Percentiles rank a stretch among this genome's conserved stretches.
Conservation (phyloP, 2,888 invertebrate species). For the Lysandra bellargus region DNA sequence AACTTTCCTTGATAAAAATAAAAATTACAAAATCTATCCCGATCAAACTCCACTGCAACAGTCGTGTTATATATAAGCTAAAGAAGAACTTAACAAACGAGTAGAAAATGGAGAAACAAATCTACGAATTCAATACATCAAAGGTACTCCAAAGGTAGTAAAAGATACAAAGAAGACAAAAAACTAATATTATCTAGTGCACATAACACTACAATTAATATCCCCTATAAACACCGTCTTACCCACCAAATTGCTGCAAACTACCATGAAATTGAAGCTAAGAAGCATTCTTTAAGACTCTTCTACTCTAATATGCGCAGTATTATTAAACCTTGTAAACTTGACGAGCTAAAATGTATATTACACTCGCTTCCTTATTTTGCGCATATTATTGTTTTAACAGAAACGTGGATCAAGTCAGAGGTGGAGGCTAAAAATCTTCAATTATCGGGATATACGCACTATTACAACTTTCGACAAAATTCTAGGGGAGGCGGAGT, state of each 20-base stretch:
- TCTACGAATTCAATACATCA: too few species aligned
- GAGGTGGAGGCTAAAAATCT: not conserved
- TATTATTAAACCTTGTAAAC: not conserved
- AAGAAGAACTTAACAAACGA: too few species aligned
- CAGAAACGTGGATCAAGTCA: conserved; percentile 24
- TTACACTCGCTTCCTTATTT: not conserved
- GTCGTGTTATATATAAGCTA: too few species aligned
- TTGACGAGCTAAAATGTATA: conserved; percentile 16
- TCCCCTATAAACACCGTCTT: too few species aligned
- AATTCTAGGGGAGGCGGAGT: conserved; percentile 33
- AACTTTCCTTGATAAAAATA: too few species aligned
- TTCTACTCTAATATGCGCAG: conserved; percentile 22
- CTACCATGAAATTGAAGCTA: not conserved
- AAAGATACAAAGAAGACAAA: too few species aligned
- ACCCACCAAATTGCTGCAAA: not conserved
- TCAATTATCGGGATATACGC: conserved; percentile 20
- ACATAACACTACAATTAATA: too few species aligned
- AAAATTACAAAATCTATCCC: too few species aligned
- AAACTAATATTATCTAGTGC: too few species aligned
- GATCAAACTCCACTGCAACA: too few species aligned
- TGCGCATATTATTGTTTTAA: conserved; percentile 7
- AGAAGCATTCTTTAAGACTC: not conserved
- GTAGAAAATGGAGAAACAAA: too few species aligned
- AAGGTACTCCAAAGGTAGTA: too few species aligned
- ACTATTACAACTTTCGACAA: conserved; percentile 27